Conservation (phyloP, 2,113 vertebrate species). For the Istiophorus platypterus region DNA sequence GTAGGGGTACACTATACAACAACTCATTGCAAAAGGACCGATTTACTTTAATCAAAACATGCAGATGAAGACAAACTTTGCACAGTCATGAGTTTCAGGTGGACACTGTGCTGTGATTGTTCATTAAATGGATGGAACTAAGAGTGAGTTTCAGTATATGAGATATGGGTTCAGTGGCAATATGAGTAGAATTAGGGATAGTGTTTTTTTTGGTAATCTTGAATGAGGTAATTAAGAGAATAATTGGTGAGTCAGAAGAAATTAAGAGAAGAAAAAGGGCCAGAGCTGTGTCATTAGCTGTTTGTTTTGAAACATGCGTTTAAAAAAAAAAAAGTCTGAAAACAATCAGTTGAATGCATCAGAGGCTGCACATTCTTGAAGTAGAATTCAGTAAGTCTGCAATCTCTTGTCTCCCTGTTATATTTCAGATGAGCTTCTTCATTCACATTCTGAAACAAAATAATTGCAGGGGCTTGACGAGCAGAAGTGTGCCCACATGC, state of each 20-base stretch:
- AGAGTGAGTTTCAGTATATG: not conserved
- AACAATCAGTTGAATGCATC: not conserved
- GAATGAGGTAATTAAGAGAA: not conserved
- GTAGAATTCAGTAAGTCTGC: not conserved
- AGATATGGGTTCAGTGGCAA: not conserved
- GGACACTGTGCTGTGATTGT: not conserved
- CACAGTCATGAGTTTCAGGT: constrained; percentile 13
- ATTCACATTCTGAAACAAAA: not conserved
- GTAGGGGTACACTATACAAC: constrained; percentile 6
- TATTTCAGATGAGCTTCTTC: constrained; percentile 7
- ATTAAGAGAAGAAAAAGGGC: not conserved
- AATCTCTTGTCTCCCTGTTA: not conserved
- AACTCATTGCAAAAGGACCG: not conserved
- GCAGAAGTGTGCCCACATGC: not conserved
- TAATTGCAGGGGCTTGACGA: constrained; percentile 7
- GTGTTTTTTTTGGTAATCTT: not conserved
- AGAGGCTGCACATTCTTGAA: not conserved
- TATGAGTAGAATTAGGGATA: not conserved
- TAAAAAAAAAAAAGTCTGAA: not conserved
- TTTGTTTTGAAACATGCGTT: constrained; percentile 1
- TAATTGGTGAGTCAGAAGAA: not conserved
- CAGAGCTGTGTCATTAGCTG: not conserved
- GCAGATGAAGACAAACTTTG: constrained; percentile 63
- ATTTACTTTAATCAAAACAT: constrained; percentile 57
- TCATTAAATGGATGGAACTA: not conserved